phyloP scores from a whole-genome alignment of 2,797 vertebrate genomes.

The Rhodeus uyekii region DNA sequence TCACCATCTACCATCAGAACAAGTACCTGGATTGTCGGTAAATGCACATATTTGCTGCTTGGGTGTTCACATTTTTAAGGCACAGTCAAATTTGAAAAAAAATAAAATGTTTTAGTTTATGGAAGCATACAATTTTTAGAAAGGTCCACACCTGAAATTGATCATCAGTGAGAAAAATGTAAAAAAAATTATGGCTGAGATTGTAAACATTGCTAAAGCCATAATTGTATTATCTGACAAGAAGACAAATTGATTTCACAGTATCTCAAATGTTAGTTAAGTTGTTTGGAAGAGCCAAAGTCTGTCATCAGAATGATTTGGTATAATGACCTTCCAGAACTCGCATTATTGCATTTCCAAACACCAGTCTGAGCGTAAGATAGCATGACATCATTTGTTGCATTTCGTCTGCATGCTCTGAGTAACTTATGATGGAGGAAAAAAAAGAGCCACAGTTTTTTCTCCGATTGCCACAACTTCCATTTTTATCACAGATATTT shows the following conservation, averaged over 20 bases:
- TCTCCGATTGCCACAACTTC: too few relatives aligned
- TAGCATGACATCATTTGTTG: too few relatives aligned
- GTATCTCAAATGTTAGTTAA: neutral
- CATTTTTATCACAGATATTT: too few relatives aligned
- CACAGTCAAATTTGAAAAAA: neutral
- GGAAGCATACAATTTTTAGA: neutral
- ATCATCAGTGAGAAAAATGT: neutral
- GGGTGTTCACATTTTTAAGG: neutral
- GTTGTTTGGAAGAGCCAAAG: neutral
- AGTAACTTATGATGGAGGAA: too few relatives aligned
- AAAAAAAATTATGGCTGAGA: neutral
- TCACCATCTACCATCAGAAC: constrained; percentile 94
- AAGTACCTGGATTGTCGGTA: constrained; percentile 95
- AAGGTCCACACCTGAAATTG: neutral
- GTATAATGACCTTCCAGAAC: neutral
- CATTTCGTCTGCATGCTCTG: too few relatives aligned
- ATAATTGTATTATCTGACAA: neutral
- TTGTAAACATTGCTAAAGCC: neutral
- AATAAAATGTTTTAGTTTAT: neutral
- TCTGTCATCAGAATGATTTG: neutral
- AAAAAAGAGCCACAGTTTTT: too few relatives aligned
- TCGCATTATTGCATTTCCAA: too few relatives aligned
- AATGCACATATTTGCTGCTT: constrained; percentile 36
- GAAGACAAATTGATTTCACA: neutral
- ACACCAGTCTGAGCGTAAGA: too few relatives aligned